Conservation (phyloP, 2,113 vertebrate genomes). For the Nothocercus nigrocapillus region DNA sequence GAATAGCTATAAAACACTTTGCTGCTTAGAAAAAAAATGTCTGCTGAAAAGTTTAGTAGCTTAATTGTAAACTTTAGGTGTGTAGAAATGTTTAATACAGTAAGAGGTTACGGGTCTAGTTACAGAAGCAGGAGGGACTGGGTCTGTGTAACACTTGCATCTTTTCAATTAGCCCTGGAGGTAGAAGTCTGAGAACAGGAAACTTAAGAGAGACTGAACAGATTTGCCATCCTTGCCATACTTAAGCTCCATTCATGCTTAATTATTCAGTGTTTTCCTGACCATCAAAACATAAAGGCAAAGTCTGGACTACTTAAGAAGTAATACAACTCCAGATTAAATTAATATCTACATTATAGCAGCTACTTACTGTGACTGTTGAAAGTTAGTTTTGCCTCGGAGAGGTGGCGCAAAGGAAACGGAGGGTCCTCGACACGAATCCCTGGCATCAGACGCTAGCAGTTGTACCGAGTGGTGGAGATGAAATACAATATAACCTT, state of each 20-base stretch:
- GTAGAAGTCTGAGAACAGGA: not conserved
- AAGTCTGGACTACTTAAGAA: slow-evolving; percentile 57
- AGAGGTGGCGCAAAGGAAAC: slow-evolving; percentile 70
- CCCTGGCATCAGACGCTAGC: slow-evolving; percentile 67
- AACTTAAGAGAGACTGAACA: slow-evolving; percentile 25
- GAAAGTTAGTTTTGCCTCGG: slow-evolving; percentile 62
- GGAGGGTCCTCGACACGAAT: slow-evolving; percentile 60
- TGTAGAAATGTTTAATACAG: slow-evolving; percentile 31
- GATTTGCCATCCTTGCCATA: not conserved
- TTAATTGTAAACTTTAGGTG: slow-evolving; percentile 22
- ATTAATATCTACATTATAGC: slow-evolving; percentile 66
- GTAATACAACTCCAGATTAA: slow-evolving; percentile 67
- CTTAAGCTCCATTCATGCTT: slow-evolving; percentile 51
- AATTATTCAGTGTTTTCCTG: slow-evolving; percentile 56
- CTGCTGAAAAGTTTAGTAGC: slow-evolving; percentile 51
- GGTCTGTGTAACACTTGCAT: not conserved
- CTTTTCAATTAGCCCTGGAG: slow-evolving; percentile 51
- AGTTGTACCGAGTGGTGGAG: slow-evolving; percentile 31
- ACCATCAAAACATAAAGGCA: slow-evolving; percentile 53
- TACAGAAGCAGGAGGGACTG: not conserved
- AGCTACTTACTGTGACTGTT: slow-evolving; percentile 61
- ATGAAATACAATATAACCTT: slow-evolving; percentile 75
- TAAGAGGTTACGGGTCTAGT: not conserved
- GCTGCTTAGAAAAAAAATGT: slow-evolving; percentile 37
- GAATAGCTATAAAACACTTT: slow-evolving; percentile 8